Evolutionary conservation across 53 echinoderm and acorn worm genomes (phyloP).

Genomic region (Paracentrotus lividus): DNA sequence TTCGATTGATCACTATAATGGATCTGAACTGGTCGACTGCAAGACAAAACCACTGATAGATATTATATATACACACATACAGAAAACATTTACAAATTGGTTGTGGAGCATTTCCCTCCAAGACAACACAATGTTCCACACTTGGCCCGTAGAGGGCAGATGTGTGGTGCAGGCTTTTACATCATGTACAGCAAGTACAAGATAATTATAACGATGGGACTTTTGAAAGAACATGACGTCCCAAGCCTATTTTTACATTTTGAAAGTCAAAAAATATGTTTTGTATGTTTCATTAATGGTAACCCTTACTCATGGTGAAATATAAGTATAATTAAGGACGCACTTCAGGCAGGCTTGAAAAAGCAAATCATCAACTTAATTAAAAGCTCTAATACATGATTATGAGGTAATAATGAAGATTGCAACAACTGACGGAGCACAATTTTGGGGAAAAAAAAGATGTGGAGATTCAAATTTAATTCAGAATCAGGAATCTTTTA

Average conservation of each 20-base stretch:
- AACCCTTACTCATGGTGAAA: neutral
- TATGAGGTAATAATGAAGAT: neutral
- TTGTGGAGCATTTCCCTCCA: neutral
- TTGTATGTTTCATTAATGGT: no score
- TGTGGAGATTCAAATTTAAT: no score
- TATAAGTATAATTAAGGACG: neutral
- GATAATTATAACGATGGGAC: neutral
- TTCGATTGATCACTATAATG: neutral
- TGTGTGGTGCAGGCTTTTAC: neutral
- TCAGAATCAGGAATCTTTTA: no score
- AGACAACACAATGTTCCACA: neutral
- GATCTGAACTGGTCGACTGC: neutral
- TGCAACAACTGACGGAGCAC: neutral
- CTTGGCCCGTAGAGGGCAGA: constrained; percentile 4
- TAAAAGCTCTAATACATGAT: neutral
- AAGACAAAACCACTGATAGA: constrained; percentile 30
- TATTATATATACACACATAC: constrained; percentile 21
- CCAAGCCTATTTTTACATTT: neutral
- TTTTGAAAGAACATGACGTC: neutral
- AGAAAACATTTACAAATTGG: neutral
- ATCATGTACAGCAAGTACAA: neutral
- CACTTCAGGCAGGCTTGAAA: neutral
- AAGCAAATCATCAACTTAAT: neutral
- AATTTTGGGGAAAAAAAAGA: no score
- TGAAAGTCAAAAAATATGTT: no score